These are phyloP conservation scores for Oncorhynchus gorbuscha DNA, from an alignment of 2,113 vertebrate species.

Conservation along the genomic window DNA sequence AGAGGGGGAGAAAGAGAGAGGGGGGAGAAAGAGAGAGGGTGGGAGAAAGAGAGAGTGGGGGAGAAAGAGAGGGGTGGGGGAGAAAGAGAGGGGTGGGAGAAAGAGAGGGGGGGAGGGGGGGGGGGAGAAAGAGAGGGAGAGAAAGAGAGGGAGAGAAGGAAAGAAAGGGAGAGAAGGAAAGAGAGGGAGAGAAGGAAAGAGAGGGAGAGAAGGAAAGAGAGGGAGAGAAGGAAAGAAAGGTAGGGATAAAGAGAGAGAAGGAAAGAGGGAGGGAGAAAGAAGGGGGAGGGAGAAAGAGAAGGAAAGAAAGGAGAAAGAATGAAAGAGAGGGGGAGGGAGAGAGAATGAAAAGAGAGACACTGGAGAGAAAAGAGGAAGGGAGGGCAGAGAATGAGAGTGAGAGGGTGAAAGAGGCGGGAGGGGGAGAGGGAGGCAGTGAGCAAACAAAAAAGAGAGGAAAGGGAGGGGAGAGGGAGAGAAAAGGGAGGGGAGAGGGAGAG, in stretches of 20 bases:
- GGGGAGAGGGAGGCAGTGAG: conserved; percentile 25
- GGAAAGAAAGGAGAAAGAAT: not conserved
- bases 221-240: conserved; percentile 7
- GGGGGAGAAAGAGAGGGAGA: too few species aligned
- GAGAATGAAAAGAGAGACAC: conserved; percentile 46
- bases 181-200: not conserved
- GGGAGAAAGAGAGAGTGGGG: not conserved
- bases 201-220: conserved; percentile 33
- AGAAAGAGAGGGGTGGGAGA: conserved; percentile 8
- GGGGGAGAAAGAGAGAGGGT: not conserved
- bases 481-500: not conserved
- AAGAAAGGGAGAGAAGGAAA: conserved; percentile 34
- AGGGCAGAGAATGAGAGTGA: conserved; percentile 7
- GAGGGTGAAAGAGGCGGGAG: conserved; percentile 42
- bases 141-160: conserved; percentile 36
- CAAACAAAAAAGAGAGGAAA: conserved; percentile 23
- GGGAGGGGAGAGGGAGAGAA: conserved; percentile 27
- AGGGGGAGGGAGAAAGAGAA: not conserved
- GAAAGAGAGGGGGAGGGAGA: conserved; percentile 3
- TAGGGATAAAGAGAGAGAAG: too few species aligned
- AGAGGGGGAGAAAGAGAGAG: conserved; percentile 31
- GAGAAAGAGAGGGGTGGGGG: conserved; percentile 33
- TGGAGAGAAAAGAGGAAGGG: conserved; percentile 40
- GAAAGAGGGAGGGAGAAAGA: not conserved
- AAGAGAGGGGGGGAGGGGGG: not conserved